Evolutionary conservation across 2,113 vertebrate genomes (phyloP), one percentile per base, ranked within the genome.

Genomic region (human): DNA sequence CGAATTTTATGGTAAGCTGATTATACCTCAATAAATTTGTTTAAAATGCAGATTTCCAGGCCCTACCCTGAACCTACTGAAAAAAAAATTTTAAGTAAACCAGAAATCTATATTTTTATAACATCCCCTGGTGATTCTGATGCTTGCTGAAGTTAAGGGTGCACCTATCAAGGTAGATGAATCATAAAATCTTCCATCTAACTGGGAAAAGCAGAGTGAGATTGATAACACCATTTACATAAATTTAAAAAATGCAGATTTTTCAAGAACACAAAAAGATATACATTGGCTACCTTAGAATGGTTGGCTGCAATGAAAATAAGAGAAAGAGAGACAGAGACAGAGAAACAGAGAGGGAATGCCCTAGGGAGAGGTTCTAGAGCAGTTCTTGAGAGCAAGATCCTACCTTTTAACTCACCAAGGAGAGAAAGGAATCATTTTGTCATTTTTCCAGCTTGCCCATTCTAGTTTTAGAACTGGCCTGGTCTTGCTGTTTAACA

Each of bases 1-100:
- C 27, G 22, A 48, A 73, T 79, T 89, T 92, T 40, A 76, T 83
- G 25, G 50, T 87, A 94, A 50, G 68, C 92, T 89, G n/a, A 97
- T 80, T 45, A 73, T 88, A 27, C 30, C 30, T 75, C 23, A 57
- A 50, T 92, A 70, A 80, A 89, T 32, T 18, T 68, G 14, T 68
- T 84, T 32, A 45, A 70, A 80, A 78, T 87, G 10, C 35, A 90
- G 6, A 87, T 61, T 90, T 2, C 35, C 90, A 35, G 30, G 17
- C 79, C 48, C 25, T 68, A 12, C 16, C 6, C 4, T 6, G 76
- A 16, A 59, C 8, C 40, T 38, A 18, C 7, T 92, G 40, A 6
- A 75, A 94, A 18, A 48, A 78, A 68, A 76, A 61, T 94, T 38
- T 85, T 93, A 17, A n/a, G 20, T 92, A 14, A 78, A 81, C 20